Base-by-base conservation (phyloP, 2,888 invertebrate species). In the Stramonita haemastoma region DNA sequence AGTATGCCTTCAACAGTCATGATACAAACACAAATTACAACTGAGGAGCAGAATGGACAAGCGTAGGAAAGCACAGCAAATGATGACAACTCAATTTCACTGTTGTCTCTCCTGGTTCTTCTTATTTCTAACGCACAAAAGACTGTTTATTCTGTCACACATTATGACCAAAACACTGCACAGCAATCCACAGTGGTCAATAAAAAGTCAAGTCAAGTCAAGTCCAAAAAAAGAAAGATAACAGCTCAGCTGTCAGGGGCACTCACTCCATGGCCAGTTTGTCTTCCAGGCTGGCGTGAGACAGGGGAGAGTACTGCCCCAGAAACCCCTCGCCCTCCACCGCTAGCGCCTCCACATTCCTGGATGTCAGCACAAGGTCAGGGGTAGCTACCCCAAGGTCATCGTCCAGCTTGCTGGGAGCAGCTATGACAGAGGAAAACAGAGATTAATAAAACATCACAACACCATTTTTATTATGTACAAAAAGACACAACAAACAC, bases 191-290 rank as follows among this genome's bases (percentile, higher is more conserved):
- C 4, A 83, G 6, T 15, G 34, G 17, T 22, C 15, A 57, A 56
- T 56, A 26, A 5, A 46, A 60, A 84, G 26, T 22, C 15, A 81
- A 29, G 29, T n/a, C 84, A 32, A 13, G 13, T 84, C 84, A 36
- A 26, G 17, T 36, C 17, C 46, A 57, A 19, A 60, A 19, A 73
- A 26, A 6, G 8, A n/a, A n/a, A 1, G 73, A n/a, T 66, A 13
- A 22, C 26, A 66, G 66, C 66, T 66, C 66, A 66, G 66, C 66
- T 26, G 46, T 46, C 46, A 46, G 60, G 19, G 60, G 19, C n/a
- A 93, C 95, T 94, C 91, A 95, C 95, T 95, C 95, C 86, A 93
- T 92, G 34, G 91, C 89, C 8, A 96, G 93, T 91, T 95, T 95
- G 86, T 95, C 95, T 89, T 95, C 94, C 46, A 96, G 93, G 91